These are phyloP conservation scores for Bacillus rossius DNA, from an alignment of 1,140 invertebrate genomes.

Conservation along the genomic window DNA sequence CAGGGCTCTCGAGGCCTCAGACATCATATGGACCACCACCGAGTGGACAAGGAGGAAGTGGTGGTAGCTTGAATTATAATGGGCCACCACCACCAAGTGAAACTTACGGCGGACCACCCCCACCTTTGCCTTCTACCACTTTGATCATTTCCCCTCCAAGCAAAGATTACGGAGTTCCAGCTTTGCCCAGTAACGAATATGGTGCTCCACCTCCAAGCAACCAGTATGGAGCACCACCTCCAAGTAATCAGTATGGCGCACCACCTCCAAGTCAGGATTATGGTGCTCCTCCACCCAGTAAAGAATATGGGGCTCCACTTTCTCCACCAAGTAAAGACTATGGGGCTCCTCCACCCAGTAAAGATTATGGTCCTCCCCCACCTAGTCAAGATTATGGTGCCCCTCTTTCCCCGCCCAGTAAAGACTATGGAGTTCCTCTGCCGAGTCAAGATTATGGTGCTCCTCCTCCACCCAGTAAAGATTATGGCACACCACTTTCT, in stretches of 20 bases:
- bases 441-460: neutral
- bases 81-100: conserved; percentile 34
- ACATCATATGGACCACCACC: conserved; percentile 15
- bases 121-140: no score
- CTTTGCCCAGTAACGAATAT: conserved; percentile 3
- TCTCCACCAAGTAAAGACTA: neutral
- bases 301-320: neutral
- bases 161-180: neutral
- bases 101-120: conserved; percentile 38
- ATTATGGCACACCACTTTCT: conserved; percentile 1
- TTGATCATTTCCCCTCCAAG: no score
- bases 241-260: conserved; percentile 20
- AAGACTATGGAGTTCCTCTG: conserved; percentile 8
- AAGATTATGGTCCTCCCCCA: conserved; percentile 4
- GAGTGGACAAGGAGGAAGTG: neutral
- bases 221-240: conserved; percentile 26
- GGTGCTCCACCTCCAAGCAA: conserved; percentile 12
- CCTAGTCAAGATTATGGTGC: neutral
- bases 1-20: conserved; percentile 26
- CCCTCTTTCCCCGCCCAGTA: neutral
- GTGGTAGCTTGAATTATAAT: neutral
- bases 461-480: conserved; percentile 26
- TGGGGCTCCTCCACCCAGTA: neutral
- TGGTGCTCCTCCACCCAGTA: conserved; percentile 2
- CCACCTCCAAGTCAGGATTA: conserved; percentile 5